Evolutionary conservation across 2,797 vertebrate genomes (phyloP), one percentile per base, ranked within the genome.

Genomic region (Rhabdophis nuchalis): DNA sequence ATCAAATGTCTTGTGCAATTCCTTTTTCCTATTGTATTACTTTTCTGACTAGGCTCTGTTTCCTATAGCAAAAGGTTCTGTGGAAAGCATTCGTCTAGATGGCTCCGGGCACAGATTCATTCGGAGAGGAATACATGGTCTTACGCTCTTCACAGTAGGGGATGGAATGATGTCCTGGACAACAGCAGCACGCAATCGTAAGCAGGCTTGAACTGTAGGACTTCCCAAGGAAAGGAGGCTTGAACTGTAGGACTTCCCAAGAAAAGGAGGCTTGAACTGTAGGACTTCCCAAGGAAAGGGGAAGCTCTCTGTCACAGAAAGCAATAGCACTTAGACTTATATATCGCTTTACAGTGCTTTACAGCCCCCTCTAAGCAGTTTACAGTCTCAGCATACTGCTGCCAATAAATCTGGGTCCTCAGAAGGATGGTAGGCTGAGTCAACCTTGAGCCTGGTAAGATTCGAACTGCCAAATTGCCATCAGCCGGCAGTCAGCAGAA

Each of bases 131-230:
- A 94, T 98, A 4, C 97, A 95, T 0, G 95, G 97, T 20, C 96
- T 99, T 36, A 89, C 92, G 0, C 97, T 98, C 68, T 98, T 99
- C 16, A 91, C 98, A 0, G 20, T 89, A 0, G 97, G 97, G 36
- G 98, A 98, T 58, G 97, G 97, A 90, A 95, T 98, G 90, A 95
- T 99, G 89, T 95, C 99, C 93, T 99, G 99, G 99, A 96, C 98
- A 94, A 98, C 98, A 0, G 6, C 92, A 1, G 97, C 98, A 12
- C 50, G 23, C 87, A 98, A 98, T 96, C 93, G 97, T 96, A 93
- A 93, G 95, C 46, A 36, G 0, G 0, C 54, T 89, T 46, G 25
- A 16, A 7, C 25, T 16, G 16, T 52, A 46, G 36, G 54, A 25
- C 16, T 32, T 58, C 64, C n/a, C 11, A 57, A 32, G 50, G 16